A percentile compares a stretch with the other conserved stretches of the same genome.
phyloP scores from a whole-genome alignment of 2,888 invertebrate genomes.

The Tricholauxania praeusta region DNA sequence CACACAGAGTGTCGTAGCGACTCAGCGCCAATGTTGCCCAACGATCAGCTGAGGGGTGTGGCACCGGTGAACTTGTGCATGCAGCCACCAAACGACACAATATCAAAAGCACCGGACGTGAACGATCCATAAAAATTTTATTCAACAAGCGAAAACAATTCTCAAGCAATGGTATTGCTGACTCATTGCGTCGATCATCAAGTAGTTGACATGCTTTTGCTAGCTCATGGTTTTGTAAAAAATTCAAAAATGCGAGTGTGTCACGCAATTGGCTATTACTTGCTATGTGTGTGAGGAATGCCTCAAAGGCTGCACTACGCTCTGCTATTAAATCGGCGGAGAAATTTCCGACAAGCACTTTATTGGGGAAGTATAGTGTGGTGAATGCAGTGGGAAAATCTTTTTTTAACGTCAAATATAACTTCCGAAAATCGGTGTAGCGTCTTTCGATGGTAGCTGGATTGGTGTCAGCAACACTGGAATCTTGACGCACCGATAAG shows the following conservation, averaged over 20 bases:
- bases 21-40: slow-evolving; percentile 79
- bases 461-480: slow-evolving; percentile 71
- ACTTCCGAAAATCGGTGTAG: slow-evolving; percentile 78
- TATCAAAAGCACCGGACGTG: slow-evolving; percentile 75
- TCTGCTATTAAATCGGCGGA: slow-evolving; percentile 75
- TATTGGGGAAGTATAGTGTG: slow-evolving; percentile 75
- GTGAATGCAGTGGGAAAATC: slow-evolving; percentile 72
- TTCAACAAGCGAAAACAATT: slow-evolving; percentile 77
- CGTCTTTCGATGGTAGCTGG: slow-evolving; percentile 77
- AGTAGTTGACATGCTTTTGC: slow-evolving; percentile 73
- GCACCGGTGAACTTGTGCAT: slow-evolving; percentile 68
- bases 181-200: slow-evolving; percentile 72
- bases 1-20: slow-evolving; percentile 79
- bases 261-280: slow-evolving; percentile 72
- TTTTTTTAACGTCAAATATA: slow-evolving; percentile 74
- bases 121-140: slow-evolving; percentile 75
- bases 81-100: slow-evolving; percentile 77
- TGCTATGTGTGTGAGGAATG: slow-evolving; percentile 72
- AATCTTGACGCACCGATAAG: slow-evolving; percentile 74
- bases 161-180: slow-evolving; percentile 75
- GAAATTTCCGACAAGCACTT: slow-evolving; percentile 79
- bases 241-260: slow-evolving; percentile 72
- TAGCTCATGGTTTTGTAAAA: slow-evolving; percentile 77
- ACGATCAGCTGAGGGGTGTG: slow-evolving; percentile 73
- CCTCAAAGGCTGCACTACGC: slow-evolving; percentile 76